Evolutionary conservation across 2,113 vertebrate species (phyloP).

Genomic region (Numenius arquata): DNA sequence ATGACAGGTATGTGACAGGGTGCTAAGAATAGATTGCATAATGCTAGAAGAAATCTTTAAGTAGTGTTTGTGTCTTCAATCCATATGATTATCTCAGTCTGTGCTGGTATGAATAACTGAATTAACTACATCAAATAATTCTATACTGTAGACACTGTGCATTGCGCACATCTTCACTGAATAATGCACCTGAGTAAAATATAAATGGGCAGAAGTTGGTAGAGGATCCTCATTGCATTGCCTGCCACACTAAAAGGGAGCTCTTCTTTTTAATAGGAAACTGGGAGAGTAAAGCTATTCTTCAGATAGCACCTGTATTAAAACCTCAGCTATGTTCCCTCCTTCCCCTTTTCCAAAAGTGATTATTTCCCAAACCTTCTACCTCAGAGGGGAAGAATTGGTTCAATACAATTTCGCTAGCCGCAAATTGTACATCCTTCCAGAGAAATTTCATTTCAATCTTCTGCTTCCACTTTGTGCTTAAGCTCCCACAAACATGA

Average conservation of each 20-base stretch:
- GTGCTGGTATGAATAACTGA: neutral
- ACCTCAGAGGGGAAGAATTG: neutral
- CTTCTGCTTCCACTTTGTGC: neutral
- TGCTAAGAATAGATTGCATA: neutral
- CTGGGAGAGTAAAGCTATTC: neutral
- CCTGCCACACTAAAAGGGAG: neutral
- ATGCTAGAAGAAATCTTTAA: neutral
- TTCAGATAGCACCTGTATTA: neutral
- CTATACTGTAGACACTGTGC: neutral
- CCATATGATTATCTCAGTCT: neutral
- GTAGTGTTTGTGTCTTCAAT: neutral
- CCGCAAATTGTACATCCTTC: neutral
- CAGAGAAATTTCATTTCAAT: neutral
- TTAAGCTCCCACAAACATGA: neutral
- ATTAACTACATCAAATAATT: neutral
- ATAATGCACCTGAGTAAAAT: neutral
- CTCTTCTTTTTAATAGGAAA: neutral
- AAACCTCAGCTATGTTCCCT: neutral
- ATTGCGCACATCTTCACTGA: neutral
- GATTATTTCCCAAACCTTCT: neutral
- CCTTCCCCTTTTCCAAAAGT: neutral
- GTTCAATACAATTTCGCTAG: neutral
- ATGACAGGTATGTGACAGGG: conserved; percentile 51
- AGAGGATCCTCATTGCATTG: neutral
- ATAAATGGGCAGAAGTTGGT: neutral